phyloP scores from a whole-genome alignment of 2,797 vertebrate species.

The Salarias fasciatus region DNA sequence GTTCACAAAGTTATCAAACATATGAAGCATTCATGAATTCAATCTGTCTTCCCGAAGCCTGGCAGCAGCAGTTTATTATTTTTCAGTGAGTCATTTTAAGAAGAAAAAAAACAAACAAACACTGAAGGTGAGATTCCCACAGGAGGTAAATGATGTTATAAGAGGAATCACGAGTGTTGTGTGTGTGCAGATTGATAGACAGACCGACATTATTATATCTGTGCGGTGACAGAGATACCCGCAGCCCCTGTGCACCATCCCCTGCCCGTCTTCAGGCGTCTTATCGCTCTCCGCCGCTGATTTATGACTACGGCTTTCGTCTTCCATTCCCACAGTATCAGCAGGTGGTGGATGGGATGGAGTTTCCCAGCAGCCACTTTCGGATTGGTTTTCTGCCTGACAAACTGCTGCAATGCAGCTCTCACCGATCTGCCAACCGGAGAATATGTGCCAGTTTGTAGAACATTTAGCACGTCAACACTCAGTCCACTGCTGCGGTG shows the following conservation, averaged over 20 bases:
- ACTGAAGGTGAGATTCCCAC: background rate
- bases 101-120: background rate
- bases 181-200: slow-evolving; percentile 10
- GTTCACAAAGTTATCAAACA: slow-evolving; percentile 22
- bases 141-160: slow-evolving; percentile 2
- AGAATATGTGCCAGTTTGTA: slow-evolving; percentile 42
- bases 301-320: slow-evolving; percentile 57
- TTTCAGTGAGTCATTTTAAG: slow-evolving; percentile 20
- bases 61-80: slow-evolving; percentile 3
- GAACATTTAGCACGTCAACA: slow-evolving; percentile 47
- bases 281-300: slow-evolving; percentile 54
- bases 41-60: slow-evolving; percentile 3
- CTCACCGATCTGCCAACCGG: slow-evolving; percentile 46
- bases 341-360: slow-evolving; percentile 66
- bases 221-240: slow-evolving; percentile 8
- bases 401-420: slow-evolving; percentile 70
- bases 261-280: slow-evolving; percentile 29
- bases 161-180: slow-evolving; percentile 6
- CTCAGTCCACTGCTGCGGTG: slow-evolving; percentile 24
- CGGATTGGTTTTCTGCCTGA: slow-evolving; percentile 69
- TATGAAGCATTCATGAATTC: slow-evolving; percentile 2
- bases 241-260: slow-evolving; percentile 10
- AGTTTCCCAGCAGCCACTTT: slow-evolving; percentile 64
- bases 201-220: slow-evolving; percentile 20
- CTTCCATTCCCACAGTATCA: slow-evolving; percentile 56